These are phyloP conservation scores for Acronicta psi DNA, from an alignment of 2,888 invertebrate species.

Conservation along the genomic window DNA sequence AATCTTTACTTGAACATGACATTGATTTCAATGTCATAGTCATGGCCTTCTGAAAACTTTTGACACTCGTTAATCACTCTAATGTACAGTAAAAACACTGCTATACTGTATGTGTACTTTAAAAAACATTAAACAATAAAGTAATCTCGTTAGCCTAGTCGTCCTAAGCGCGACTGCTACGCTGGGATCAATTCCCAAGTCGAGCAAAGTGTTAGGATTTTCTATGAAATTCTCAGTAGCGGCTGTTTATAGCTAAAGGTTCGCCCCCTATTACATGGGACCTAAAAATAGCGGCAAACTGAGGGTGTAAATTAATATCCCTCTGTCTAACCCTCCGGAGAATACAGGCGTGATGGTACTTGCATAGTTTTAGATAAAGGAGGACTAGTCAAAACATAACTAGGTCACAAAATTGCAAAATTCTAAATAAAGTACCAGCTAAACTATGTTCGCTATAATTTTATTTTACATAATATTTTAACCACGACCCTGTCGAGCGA, in stretches of 20 bases:
- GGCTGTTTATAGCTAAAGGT: too few species aligned
- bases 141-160: too few species aligned
- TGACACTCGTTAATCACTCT: slow-evolving; percentile 3
- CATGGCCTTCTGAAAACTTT: slow-evolving; percentile 14
- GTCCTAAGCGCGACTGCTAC: too few species aligned
- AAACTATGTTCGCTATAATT: slow-evolving; percentile 35
- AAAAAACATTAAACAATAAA: background rate
- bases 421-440: slow-evolving; percentile 18
- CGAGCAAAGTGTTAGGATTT: too few species aligned
- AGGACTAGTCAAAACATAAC: slow-evolving; percentile 16
- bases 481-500: slow-evolving; percentile 41
- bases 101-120: too few species aligned
- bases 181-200: too few species aligned
- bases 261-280: too few species aligned
- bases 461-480: slow-evolving; percentile 43
- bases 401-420: slow-evolving; percentile 32
- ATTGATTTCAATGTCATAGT: slow-evolving; percentile 26
- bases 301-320: too few species aligned
- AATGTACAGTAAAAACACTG: background rate
- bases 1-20: slow-evolving; percentile 34
- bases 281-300: too few species aligned
- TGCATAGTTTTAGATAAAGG: slow-evolving; percentile 3
- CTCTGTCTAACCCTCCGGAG: too few species aligned
- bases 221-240: too few species aligned
- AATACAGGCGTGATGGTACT: too few species aligned